Percentiles rank a stretch among this genome's conserved stretches.
Conservation (phyloP, 1,140 invertebrate species). For the Pararge aegeria region DNA sequence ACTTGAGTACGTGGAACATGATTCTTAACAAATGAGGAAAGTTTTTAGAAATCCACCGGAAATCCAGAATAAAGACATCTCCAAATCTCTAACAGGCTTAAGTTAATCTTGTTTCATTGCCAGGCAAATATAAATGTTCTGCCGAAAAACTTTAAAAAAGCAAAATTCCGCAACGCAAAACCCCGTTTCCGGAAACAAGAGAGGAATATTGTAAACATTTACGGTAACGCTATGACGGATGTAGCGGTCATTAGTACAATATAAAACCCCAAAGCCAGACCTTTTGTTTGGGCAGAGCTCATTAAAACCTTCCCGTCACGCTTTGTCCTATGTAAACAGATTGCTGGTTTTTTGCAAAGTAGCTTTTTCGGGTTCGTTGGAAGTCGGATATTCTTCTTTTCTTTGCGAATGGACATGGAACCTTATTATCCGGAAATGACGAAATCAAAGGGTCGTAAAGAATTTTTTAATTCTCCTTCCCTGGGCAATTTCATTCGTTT, state of each 20-base stretch:
- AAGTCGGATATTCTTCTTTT: constrained; percentile 1
- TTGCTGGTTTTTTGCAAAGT: constrained; percentile 16
- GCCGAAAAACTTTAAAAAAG: background rate
- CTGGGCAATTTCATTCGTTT: too few relatives aligned
- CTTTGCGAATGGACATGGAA: background rate
- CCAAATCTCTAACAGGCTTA: background rate
- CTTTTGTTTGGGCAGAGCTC: constrained; percentile 24
- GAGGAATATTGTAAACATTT: constrained; percentile 12
- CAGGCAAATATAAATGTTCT: background rate
- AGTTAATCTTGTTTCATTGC: background rate
- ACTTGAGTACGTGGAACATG: too few relatives aligned
- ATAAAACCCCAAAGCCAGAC: constrained; percentile 19
- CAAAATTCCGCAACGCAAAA: background rate
- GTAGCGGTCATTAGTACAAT: constrained; percentile 16
- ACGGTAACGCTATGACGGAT: constrained; percentile 15
- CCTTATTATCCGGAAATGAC: background rate
- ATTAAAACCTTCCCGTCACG: constrained; percentile 18
- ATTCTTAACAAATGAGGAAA: too few relatives aligned
- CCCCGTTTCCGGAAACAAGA: constrained; percentile 4
- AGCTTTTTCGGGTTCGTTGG: constrained; percentile 13
- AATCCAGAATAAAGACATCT: background rate
- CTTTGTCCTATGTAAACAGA: constrained; percentile 25
- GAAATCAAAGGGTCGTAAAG: constrained; percentile 1
- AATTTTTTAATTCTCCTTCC: background rate
- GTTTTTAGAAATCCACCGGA: too few relatives aligned